Evolutionary conservation across 2,888 invertebrate species (phyloP).

Genomic region (Oligia strigilis): DNA sequence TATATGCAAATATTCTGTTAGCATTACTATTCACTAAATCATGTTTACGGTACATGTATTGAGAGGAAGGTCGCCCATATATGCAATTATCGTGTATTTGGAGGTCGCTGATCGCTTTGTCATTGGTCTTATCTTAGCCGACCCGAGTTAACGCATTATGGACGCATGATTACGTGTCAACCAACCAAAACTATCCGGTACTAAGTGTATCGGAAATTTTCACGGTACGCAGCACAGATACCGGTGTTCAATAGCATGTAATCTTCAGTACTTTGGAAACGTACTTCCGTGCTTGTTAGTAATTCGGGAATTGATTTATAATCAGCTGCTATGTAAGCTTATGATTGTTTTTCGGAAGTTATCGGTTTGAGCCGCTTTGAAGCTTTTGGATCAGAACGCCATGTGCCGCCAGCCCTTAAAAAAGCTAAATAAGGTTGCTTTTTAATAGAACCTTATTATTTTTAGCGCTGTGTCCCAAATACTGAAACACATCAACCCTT

Average conservation of each 20-base stretch:
- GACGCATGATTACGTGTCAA: conserved; percentile 77
- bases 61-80: conserved; percentile 65
- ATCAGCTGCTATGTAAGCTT: conserved; percentile 9
- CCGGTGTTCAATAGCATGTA: conserved; percentile 56
- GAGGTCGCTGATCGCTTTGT: conserved; percentile 76
- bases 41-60: conserved; percentile 51
- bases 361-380: conserved; percentile 2
- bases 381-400: conserved; percentile 6
- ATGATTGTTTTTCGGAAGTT: conserved; percentile 32
- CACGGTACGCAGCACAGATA: conserved; percentile 75
- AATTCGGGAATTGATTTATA: conserved; percentile 36
- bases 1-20: conserved; percentile 25
- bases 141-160: conserved; percentile 76
- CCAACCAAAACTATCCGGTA: conserved; percentile 77
- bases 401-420: neutral
- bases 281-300: conserved; percentile 31
- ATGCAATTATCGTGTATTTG: conserved; percentile 69
- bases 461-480: conserved; percentile 16
- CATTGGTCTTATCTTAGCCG: conserved; percentile 76
- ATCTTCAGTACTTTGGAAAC: conserved; percentile 37
- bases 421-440: conserved; percentile 9
- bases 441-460: conserved; percentile 24
- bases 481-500: conserved; percentile 21
- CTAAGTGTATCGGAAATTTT: conserved; percentile 84
- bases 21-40: conserved; percentile 36